Conservation (phyloP, 2,888 invertebrate species). For the Tillus elongatus region DNA sequence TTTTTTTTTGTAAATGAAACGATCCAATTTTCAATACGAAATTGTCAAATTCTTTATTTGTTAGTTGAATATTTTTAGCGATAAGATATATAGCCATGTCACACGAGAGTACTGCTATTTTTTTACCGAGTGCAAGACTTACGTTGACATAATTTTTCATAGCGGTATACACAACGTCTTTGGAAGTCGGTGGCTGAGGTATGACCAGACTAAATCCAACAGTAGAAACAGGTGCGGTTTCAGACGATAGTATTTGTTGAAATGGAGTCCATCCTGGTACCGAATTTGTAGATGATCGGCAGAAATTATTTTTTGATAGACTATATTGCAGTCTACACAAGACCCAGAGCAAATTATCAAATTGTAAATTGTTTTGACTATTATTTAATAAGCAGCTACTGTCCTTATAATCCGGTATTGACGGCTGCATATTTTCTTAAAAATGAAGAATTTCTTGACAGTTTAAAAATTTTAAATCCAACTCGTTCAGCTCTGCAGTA, state of each 20-base stretch:
- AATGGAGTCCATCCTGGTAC: constrained; percentile 15
- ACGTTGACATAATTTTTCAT: constrained; percentile 22
- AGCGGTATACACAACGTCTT: constrained; percentile 22
- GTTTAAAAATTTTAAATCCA: constrained; percentile 19
- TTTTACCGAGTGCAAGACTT: constrained; percentile 18
- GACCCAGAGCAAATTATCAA: constrained; percentile 19
- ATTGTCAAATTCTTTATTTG: constrained; percentile 20
- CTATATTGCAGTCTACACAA: constrained; percentile 22
- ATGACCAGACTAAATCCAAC: constrained; percentile 22
- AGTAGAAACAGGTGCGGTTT: constrained; percentile 18
- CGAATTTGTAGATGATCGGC: constrained; percentile 19
- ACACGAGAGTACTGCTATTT: constrained; percentile 20
- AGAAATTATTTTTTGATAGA: constrained; percentile 15
- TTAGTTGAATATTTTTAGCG: constrained; percentile 21
- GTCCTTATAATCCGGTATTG: constrained; percentile 13
- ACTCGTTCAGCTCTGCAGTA: constrained; percentile 15
- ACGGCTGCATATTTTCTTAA: constrained; percentile 16
- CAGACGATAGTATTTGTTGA: constrained; percentile 22
- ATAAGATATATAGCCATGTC: constrained; percentile 22
- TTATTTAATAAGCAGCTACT: constrained; percentile 16
- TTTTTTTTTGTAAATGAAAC: constrained; percentile 25
- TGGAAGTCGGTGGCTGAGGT: constrained; percentile 22
- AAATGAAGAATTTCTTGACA: constrained; percentile 21
- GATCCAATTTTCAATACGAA: constrained; percentile 22
- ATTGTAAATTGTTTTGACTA: constrained; percentile 15